Conservation (phyloP, 1,140 invertebrate species). For the Drosophila albomicans region DNA sequence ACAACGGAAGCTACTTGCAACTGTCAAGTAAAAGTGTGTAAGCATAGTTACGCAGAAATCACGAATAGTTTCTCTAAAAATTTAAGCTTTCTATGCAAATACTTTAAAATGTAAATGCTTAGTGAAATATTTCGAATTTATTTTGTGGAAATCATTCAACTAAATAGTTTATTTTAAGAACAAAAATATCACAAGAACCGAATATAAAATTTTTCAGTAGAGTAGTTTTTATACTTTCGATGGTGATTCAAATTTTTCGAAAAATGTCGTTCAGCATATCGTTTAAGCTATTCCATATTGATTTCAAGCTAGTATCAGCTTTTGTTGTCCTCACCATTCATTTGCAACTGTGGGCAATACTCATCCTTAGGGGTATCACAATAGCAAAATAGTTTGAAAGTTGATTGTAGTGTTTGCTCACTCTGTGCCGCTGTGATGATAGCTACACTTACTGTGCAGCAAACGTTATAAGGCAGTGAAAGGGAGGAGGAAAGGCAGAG, state of each 20-base stretch:
- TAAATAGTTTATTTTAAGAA: no score
- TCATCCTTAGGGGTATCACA: slow-evolving; percentile 6
- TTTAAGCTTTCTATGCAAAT: no score
- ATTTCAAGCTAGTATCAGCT: background rate
- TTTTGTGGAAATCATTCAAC: no score
- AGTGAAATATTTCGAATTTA: no score
- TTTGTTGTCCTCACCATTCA: background rate
- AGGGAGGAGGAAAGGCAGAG: background rate
- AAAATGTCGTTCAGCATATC: no score
- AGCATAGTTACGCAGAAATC: background rate
- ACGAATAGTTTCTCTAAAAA: no score
- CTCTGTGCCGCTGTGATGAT: background rate
- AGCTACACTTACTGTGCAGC: slow-evolving; percentile 9
- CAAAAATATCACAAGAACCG: no score
- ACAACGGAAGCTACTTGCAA: slow-evolving; percentile 5
- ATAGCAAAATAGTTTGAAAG: slow-evolving; percentile 23
- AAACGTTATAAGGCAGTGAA: background rate
- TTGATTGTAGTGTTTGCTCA: slow-evolving; percentile 37
- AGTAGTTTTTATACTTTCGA: no score
- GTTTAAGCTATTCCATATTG: background rate
- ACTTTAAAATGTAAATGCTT: no score
- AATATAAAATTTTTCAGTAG: no score
- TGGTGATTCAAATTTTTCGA: no score
- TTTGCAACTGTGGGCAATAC: background rate
- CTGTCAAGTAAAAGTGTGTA: background rate